phyloP scores from a whole-genome alignment of 2,888 invertebrate species.

The Scaptodrosophila latifasciaeformis region DNA sequence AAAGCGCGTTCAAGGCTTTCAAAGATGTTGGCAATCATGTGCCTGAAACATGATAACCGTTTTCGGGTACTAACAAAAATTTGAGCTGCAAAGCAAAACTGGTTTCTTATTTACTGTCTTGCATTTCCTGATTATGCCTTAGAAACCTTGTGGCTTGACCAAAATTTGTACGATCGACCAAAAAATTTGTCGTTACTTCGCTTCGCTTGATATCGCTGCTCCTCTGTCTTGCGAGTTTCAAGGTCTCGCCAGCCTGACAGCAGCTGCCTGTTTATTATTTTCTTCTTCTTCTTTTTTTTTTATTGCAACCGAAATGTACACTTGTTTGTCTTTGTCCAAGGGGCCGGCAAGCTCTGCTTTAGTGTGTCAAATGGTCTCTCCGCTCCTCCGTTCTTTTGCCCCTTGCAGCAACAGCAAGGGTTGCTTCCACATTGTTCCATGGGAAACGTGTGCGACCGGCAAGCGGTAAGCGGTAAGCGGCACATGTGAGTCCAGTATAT shows the following conservation, averaged over 20 bases:
- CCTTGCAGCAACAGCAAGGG: slow-evolving; percentile 26
- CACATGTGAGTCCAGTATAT: slow-evolving; percentile 40
- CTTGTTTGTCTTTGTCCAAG: slow-evolving; percentile 56
- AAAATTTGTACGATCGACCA: slow-evolving; percentile 22
- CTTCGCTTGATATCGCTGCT: slow-evolving; percentile 25
- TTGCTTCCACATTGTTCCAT: slow-evolving; percentile 19
- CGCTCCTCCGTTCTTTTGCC: no score
- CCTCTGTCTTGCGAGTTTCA: slow-evolving; percentile 37
- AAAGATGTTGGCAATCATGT: slow-evolving; percentile 56
- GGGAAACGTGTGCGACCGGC: background rate
- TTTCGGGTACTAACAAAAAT: slow-evolving; percentile 11
- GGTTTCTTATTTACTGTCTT: slow-evolving; percentile 40
- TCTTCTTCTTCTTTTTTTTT: slow-evolving; percentile 4
- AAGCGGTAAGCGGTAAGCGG: slow-evolving; percentile 3
- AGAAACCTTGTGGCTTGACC: slow-evolving; percentile 51
- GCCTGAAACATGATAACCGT: slow-evolving; percentile 64
- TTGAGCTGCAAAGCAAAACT: slow-evolving; percentile 32
- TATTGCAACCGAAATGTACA: slow-evolving; percentile 46
- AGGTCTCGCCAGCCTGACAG: slow-evolving; percentile 47
- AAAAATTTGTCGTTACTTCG: slow-evolving; percentile 60
- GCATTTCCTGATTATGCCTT: slow-evolving; percentile 66
- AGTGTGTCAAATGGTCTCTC: slow-evolving; percentile 62
- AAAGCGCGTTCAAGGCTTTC: slow-evolving; percentile 30
- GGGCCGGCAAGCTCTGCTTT: slow-evolving; percentile 25
- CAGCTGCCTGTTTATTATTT: slow-evolving; percentile 48